Conservation (phyloP, 2,113 vertebrate genomes). For the Antennarius striatus region DNA sequence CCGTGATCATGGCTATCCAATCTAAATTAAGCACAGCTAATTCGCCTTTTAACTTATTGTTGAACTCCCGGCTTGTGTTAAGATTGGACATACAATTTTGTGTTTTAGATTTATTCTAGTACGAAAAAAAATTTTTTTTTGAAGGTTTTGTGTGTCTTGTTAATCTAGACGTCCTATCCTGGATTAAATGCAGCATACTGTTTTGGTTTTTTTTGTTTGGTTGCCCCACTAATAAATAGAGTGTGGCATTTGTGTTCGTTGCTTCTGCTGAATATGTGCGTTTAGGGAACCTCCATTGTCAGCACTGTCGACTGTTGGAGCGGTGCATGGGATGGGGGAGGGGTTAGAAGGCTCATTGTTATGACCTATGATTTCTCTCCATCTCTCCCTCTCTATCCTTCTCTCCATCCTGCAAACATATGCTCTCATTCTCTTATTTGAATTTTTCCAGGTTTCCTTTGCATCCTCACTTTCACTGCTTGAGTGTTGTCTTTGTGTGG, state of each 20-base stretch:
- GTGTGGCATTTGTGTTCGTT: conserved; percentile 1
- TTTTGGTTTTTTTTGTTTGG: conserved; percentile 5
- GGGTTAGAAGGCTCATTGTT: conserved; percentile 59
- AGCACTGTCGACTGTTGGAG: conserved; percentile 39
- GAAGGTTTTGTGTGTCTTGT: not conserved
- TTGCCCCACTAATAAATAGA: not conserved
- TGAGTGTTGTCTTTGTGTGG: not conserved
- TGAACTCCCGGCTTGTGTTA: not conserved
- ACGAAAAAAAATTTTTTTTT: not conserved
- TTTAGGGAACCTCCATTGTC: conserved; percentile 59
- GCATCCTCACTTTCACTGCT: not conserved
- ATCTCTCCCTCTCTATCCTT: not conserved
- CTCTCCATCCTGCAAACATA: not conserved
- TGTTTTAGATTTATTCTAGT: not conserved
- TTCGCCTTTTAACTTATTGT: not conserved
- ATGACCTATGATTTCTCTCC: conserved; percentile 33
- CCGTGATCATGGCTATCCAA: not conserved
- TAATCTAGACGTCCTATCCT: not conserved
- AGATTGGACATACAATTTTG: not conserved
- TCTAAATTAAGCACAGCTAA: not conserved
- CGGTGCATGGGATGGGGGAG: conserved; percentile 53
- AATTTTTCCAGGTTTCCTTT: not conserved
- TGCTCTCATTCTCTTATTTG: not conserved
- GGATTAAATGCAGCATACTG: conserved; percentile 3
- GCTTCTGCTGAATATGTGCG: conserved; percentile 24